These are phyloP conservation scores for Drymonia ruficornis DNA, from an alignment of 2,888 invertebrate species.

Conservation along the genomic window DNA sequence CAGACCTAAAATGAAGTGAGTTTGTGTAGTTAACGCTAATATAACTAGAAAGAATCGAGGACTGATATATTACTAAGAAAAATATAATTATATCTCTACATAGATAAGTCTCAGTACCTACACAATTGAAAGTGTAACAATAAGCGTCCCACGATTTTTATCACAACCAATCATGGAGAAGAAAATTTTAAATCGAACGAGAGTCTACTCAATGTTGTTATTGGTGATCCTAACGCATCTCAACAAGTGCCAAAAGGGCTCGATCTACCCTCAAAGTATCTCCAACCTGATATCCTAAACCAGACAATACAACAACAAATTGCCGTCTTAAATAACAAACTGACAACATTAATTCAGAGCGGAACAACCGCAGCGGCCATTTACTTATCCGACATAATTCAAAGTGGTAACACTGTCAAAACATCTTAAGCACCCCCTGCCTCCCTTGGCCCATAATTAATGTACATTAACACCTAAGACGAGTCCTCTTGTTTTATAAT, in stretches of 20 bases:
- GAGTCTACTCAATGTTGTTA: too few relatives aligned
- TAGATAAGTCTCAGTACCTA: too few relatives aligned
- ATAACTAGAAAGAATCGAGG: too few relatives aligned
- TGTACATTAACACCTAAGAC: constrained; percentile 74
- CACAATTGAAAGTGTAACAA: too few relatives aligned
- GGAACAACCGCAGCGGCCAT: constrained; percentile 41
- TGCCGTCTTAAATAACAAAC: constrained; percentile 16
- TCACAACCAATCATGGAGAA: too few relatives aligned
- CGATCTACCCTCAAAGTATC: constrained; percentile 1
- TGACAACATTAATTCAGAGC: constrained; percentile 31
- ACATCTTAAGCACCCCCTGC: constrained; percentile 55
- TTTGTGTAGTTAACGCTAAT: too few relatives aligned
- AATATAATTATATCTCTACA: too few relatives aligned
- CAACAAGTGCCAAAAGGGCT: background rate
- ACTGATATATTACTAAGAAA: too few relatives aligned
- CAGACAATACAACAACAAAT: constrained; percentile 25
- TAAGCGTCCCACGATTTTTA: too few relatives aligned
- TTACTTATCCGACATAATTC: constrained; percentile 60
- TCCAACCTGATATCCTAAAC: constrained; percentile 15
- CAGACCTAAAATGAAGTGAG: too few relatives aligned
- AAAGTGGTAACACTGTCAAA: constrained; percentile 64
- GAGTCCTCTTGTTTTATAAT: constrained; percentile 66
- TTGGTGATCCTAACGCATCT: too few relatives aligned
- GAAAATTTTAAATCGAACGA: too few relatives aligned
- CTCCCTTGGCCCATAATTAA: constrained; percentile 63